Conservation (phyloP, 2,113 vertebrate species). For the Globicephala melas region DNA sequence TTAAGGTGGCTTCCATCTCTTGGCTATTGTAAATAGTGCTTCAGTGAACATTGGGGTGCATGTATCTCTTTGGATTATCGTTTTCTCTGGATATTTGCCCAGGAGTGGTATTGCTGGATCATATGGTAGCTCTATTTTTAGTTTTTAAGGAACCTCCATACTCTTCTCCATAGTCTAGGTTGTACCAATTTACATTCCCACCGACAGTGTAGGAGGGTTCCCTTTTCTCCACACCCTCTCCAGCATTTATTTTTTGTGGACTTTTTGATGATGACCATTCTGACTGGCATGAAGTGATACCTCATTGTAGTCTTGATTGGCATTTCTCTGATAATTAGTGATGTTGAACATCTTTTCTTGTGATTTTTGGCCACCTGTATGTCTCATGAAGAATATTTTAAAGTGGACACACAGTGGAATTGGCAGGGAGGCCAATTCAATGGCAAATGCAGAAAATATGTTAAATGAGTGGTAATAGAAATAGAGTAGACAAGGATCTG, state of each 20-base stretch:
- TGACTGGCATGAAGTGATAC: not conserved
- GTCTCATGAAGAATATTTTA: not conserved
- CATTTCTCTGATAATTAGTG: not conserved
- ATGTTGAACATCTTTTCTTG: not conserved
- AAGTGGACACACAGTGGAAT: not conserved
- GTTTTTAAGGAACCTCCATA: not conserved
- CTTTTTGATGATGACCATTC: not conserved
- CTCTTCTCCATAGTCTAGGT: not conserved
- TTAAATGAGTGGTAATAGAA: not conserved
- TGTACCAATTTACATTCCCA: not conserved
- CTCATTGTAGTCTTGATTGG: not conserved
- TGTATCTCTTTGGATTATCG: not conserved
- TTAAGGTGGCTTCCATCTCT: not conserved
- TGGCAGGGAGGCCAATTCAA: not conserved
- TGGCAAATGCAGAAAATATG: not conserved
- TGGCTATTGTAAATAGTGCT: not conserved
- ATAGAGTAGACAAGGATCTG: not conserved
- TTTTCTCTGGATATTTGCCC: not conserved
- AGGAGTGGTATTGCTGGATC: not conserved
- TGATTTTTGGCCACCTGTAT: not conserved
- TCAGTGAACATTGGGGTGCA: not conserved
- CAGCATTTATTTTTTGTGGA: not conserved
- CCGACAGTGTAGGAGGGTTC: not conserved
- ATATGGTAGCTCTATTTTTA: not conserved
- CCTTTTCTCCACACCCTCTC: no score